Evolutionary conservation across 2,888 invertebrate species (phyloP).

Genomic region (Leptopilina drosophilae): DNA sequence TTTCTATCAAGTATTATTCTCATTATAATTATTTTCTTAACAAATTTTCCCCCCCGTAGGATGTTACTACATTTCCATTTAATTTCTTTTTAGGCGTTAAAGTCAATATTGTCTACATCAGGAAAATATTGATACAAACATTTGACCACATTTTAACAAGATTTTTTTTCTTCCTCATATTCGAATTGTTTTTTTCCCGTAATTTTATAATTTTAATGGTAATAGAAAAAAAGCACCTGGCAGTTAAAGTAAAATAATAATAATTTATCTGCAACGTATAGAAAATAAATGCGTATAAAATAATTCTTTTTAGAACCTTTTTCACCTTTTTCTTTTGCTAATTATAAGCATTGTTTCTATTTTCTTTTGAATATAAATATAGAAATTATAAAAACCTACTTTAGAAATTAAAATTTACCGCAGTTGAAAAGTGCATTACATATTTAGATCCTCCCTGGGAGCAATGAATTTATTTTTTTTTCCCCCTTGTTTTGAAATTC

Average conservation of each 20-base stretch:
- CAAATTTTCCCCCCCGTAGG: background rate
- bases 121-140: background rate
- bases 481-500: background rate
- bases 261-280: too few relatives aligned
- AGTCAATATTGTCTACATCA: background rate
- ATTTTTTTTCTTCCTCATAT: too few relatives aligned
- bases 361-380: background rate
- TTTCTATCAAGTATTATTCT: constrained; percentile 9
- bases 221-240: too few relatives aligned
- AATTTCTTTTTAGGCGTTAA: background rate
- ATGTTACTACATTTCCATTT: background rate
- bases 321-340: background rate
- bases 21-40: constrained; percentile 1
- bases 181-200: too few relatives aligned
- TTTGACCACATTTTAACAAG: too few relatives aligned
- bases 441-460: background rate
- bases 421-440: constrained; percentile 9
- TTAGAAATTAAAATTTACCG: constrained; percentile 12
- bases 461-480: background rate
- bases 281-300: too few relatives aligned
- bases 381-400: background rate
- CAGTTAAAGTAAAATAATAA: too few relatives aligned
- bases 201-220: too few relatives aligned
- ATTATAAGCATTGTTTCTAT: background rate
- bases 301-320: too few relatives aligned